Evolutionary conservation across 2,113 vertebrate species (phyloP).

Genomic region (Phaetusa simplex): DNA sequence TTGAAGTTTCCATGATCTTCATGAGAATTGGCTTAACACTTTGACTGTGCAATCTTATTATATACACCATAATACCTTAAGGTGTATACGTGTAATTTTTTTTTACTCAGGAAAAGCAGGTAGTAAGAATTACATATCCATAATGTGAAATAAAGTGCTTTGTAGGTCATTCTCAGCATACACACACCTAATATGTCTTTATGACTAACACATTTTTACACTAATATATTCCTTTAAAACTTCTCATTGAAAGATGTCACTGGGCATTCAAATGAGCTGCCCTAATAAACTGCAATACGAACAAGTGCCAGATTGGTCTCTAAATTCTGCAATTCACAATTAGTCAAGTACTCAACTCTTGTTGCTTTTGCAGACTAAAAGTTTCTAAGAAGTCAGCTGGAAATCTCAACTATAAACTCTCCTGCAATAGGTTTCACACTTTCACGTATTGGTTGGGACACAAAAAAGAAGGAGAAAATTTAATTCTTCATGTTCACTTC

Average conservation of each 20-base stretch:
- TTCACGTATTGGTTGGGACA: not conserved
- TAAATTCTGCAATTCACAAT: not conserved
- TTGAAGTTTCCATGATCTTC: not conserved
- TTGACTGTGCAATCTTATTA: not conserved
- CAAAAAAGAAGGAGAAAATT: not conserved
- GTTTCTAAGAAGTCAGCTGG: not conserved
- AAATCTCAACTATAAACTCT: not conserved
- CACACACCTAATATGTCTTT: not conserved
- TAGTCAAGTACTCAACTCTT: not conserved
- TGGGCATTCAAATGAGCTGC: not conserved
- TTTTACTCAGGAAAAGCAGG: not conserved
- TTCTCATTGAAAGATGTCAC: not conserved
- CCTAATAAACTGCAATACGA: not conserved
- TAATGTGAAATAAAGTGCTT: slow-evolving; percentile 5
- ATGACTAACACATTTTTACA: not conserved
- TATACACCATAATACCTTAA: not conserved
- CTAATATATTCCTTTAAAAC: not conserved
- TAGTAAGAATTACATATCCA: not conserved
- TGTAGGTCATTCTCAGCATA: not conserved
- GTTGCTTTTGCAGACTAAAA: not conserved
- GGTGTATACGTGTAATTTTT: not conserved
- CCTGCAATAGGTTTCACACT: not conserved
- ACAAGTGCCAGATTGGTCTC: not conserved
- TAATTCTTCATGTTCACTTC: not conserved
- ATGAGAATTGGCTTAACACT: not conserved